Evolutionary conservation across 2,797 vertebrate genomes (phyloP), one percentile per base, ranked within the genome.

Genomic region (Propithecus deckenii): DNA sequence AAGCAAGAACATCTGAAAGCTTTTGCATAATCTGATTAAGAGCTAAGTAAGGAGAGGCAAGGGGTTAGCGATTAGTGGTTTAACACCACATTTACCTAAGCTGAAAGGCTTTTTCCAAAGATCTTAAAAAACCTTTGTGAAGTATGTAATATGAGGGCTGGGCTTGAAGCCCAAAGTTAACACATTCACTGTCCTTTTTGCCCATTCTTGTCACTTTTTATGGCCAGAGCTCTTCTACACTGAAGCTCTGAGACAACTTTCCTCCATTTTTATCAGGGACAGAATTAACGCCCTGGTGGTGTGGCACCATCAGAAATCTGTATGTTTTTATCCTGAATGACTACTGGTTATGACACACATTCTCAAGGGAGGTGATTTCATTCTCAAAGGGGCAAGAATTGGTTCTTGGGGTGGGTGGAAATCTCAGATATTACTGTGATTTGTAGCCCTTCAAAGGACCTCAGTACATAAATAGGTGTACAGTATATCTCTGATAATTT

Each of bases 21-120:
- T 93, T 96, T 92, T 85, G 80, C 95, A 92, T 95, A 87, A 94
- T 97, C 90, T 94, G 95, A 96, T 93, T 93, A 95, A 83, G 85
- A 75, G 38, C 72, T 95, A 69, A 97, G 83, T 79, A 92, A 89
- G 76, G 92, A 96, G 96, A 96, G 80, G 94, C 76, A 25, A 93
- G 69, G 90, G 38, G 90, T 94, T 95, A 94, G 67, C 23, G 30
- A 85, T 97, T 69, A 89, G 81, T 92, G 81, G 76, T 92, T 98
- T 96, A 78, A 95, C 72, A 92, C 72, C 18, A 92, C 90, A 92
- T 74, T 90, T 94, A 95, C 95, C 72, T 94, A 96, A 97, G 94
- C 81, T 76, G 92, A 93, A 89, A 91, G 67, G 84, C 35, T 79
- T 95, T 97, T 97, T 90, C 93, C 95, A 91, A 95, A 84, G 83